phyloP scores from a whole-genome alignment of 2,113 vertebrate genomes.

The Nothobranchius furzeri region DNA sequence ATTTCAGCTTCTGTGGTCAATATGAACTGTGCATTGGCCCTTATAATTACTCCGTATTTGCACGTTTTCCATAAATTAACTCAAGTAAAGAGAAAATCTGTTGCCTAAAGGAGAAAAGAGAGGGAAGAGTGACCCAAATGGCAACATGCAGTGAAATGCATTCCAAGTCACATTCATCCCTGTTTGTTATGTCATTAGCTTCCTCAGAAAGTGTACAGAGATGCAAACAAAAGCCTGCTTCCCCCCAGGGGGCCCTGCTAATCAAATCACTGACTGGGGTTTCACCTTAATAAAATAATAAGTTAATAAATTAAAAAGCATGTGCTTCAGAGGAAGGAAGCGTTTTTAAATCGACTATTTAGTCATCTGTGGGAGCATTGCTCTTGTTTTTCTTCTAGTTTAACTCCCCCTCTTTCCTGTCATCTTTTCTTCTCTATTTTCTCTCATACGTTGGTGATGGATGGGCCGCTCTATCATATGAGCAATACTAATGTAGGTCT shows the following conservation, averaged over 20 bases:
- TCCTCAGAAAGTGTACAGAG: slow-evolving; percentile 40
- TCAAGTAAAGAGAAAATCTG: slow-evolving; percentile 6
- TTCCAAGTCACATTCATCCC: slow-evolving; percentile 28
- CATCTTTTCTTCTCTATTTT: slow-evolving; percentile 37
- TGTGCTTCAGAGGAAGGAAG: background rate
- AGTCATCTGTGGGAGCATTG: slow-evolving; percentile 19
- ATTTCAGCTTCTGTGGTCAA: background rate
- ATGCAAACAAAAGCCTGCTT: slow-evolving; percentile 55
- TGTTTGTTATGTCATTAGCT: slow-evolving; percentile 34
- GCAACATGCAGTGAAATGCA: slow-evolving; percentile 56
- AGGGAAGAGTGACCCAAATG: slow-evolving; percentile 61
- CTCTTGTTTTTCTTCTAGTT: slow-evolving; percentile 32
- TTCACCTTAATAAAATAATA: background rate
- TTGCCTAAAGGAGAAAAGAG: slow-evolving; percentile 30
- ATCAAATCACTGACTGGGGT: slow-evolving; percentile 17
- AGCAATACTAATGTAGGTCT: slow-evolving; percentile 71
- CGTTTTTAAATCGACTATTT: slow-evolving; percentile 9
- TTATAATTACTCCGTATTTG: slow-evolving; percentile 15
- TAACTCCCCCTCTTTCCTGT: slow-evolving; percentile 15
- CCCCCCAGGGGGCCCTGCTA: slow-evolving; percentile 21
- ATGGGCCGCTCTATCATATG: slow-evolving; percentile 64
- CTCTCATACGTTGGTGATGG: slow-evolving; percentile 48
- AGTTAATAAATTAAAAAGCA: slow-evolving; percentile 3
- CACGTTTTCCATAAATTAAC: slow-evolving; percentile 12
- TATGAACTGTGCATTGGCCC: slow-evolving; percentile 7